Evolutionary conservation across 2,113 vertebrate species (phyloP).

Genomic region (Rhodinocichla rosea): DNA sequence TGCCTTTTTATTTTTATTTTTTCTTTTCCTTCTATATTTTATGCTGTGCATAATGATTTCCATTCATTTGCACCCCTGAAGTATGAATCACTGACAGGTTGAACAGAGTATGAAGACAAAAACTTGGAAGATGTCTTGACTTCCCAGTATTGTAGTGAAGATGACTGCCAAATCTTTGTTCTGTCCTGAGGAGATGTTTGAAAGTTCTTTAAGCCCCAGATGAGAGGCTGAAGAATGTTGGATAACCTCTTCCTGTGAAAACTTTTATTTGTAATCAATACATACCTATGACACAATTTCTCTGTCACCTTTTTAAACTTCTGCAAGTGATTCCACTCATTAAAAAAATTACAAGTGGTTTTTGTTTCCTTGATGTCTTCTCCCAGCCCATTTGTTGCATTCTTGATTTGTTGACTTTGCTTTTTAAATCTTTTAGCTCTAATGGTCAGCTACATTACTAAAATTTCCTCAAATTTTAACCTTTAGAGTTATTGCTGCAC

Average conservation of each 20-base stretch:
- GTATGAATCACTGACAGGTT: background rate
- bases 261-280: background rate
- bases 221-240: background rate
- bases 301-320: background rate
- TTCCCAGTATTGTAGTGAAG: background rate
- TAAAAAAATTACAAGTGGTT: background rate
- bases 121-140: background rate
- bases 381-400: background rate
- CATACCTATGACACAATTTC: background rate
- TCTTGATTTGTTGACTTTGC: background rate
- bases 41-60: background rate
- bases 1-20: background rate
- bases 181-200: background rate
- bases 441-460: background rate
- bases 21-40: background rate
- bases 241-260: background rate
- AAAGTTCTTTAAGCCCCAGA: background rate
- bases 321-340: background rate
- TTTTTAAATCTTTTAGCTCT: background rate
- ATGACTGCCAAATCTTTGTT: background rate
- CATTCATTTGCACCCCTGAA: background rate
- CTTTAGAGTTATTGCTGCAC: background rate
- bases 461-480: background rate
- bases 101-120: background rate
- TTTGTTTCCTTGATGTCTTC: background rate